Conservation (phyloP, 2,888 invertebrate species). For the Trissoscelio sp. region DNA sequence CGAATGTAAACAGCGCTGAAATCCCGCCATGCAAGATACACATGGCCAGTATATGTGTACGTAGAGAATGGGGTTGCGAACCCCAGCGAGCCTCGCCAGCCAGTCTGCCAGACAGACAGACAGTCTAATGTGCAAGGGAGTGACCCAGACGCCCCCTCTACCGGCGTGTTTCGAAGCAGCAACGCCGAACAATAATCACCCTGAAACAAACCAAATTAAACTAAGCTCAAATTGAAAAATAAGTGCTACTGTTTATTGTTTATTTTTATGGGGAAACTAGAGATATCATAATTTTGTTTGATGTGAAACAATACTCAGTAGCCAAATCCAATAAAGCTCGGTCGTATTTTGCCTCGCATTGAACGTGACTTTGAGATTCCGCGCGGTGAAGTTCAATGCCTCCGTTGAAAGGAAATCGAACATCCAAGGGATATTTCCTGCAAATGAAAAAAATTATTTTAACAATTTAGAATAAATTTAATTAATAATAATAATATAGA, state of each 20-base stretch:
- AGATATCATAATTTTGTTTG: no score
- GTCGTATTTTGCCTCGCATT: slow-evolving; percentile 34
- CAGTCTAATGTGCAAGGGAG: slow-evolving; percentile 79
- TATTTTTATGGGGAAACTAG: neutral
- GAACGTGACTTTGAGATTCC: slow-evolving; percentile 57
- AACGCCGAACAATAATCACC: slow-evolving; percentile 4
- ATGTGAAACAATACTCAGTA: neutral
- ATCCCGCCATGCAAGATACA: slow-evolving; percentile 67
- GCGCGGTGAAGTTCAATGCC: slow-evolving; percentile 54
- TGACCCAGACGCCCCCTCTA: slow-evolving; percentile 82
- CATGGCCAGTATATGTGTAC: slow-evolving; percentile 29
- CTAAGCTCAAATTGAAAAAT: no score
- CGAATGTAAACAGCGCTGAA: slow-evolving; percentile 73
- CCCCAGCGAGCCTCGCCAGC: slow-evolving; percentile 72
- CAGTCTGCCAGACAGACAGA: slow-evolving; percentile 76
- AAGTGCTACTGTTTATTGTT: neutral
- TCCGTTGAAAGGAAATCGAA: slow-evolving; percentile 43
- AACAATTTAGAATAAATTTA: no score
- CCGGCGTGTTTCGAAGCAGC: slow-evolving; percentile 73
- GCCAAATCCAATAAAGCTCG: slow-evolving; percentile 28
- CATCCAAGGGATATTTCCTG: no score
- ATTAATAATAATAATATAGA: no score
- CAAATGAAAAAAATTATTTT: no score
- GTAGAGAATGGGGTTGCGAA: slow-evolving; percentile 76
- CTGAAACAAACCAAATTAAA: slow-evolving; percentile 2